Base-by-base conservation (phyloP, 2,888 invertebrate species). In the Tyria jacobaeae region DNA sequence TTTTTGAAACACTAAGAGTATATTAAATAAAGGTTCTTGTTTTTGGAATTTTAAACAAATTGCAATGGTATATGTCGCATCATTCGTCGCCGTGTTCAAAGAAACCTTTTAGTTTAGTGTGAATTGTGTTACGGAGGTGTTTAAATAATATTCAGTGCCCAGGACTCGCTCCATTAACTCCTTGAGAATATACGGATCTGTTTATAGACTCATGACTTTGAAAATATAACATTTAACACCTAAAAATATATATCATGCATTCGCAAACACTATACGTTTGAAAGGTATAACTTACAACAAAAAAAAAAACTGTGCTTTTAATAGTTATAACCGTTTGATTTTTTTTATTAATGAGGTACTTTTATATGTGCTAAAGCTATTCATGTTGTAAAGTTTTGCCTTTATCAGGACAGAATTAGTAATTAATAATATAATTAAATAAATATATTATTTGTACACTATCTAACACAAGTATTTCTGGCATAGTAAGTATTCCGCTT, bases 71-170 rank as follows among this genome's bases (percentile, higher is more conserved):
- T 58, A 58, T 62, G 60, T 60, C 57, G 64, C 61, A 63, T 70
- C 51, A 70, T 75, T 68, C 60, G 64, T 68, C 67, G 57, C 69
- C 64, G 74, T 6, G 17, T 41, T 57, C 63, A 57, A 44, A 64
- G 51, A 56, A 66, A 68, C 50, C 62, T 51, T 64, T 63, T 4
- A 1, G 12, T 68, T 70, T 47, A 64, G n/a, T 52, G 58, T 59
- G 56, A 52, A 69, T 76, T 78, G 78, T 75, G 78, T 81, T 75
- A 69, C 75, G 73, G 67, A 73, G 71, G n/a, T 72, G 72, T 75
- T 79, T 82, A 78, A 81, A 83, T 76, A 61, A 76, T 79, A 82
- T 87, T 88, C 88, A 65, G 80, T 83, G 77, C 73, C 69, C 78
- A 70, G 77, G 79, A 76, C 71, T 62, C 82, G 84, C 78, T 76